Base-by-base conservation (phyloP, 2,888 invertebrate genomes). In the Prenolepis imparis region DNA sequence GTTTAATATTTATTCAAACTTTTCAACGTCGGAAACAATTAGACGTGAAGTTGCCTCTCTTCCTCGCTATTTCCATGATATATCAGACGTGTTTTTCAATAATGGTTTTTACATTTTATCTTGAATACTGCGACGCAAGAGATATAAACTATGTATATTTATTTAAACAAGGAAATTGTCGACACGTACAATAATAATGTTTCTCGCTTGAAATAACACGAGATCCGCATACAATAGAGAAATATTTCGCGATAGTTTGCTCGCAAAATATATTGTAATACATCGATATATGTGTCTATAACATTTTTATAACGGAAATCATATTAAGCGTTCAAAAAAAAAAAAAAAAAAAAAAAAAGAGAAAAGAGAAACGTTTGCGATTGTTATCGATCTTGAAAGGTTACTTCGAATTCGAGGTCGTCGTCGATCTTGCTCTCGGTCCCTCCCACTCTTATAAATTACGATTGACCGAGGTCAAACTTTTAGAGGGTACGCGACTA, bases 381-480 rank as follows among this genome's bases (percentile, higher is more conserved):
- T 52, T n/a, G 0, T n/a, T n/a, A n/a, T 11, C 39, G 24, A 11
- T 44, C 15, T 18, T 32, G 15, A 15, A 28, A 68, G 32, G 0
- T 59, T 32, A n/a, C 32, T n/a, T 44, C 21, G 44, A 70, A 78
- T 28, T 78, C 4, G 9, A 32, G 15, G 8, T 59, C 32, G 12
- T 8, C 39, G 9, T 21, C 18, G 59, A 70, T 61, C 32, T 1
- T 55, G 18, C 21, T 24, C 18, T 21, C 24, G 57, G n/a, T 15
- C 36, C 18, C n/a, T n/a, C n/a, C 48, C 8, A 9, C 24, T 44
- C 44, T 80, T 72, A 59, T 59, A 70, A 80, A 72, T 80, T 80
- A 80, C 24, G 11, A 32, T 55, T 41, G 68, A 77, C 11, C 41
- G 55, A 57, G 64, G 15, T n/a, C 44, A 18, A 24, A 36, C 24